These are phyloP conservation scores for Idaea biselata DNA, from an alignment of 2,888 invertebrate species.

Conservation along the genomic window DNA sequence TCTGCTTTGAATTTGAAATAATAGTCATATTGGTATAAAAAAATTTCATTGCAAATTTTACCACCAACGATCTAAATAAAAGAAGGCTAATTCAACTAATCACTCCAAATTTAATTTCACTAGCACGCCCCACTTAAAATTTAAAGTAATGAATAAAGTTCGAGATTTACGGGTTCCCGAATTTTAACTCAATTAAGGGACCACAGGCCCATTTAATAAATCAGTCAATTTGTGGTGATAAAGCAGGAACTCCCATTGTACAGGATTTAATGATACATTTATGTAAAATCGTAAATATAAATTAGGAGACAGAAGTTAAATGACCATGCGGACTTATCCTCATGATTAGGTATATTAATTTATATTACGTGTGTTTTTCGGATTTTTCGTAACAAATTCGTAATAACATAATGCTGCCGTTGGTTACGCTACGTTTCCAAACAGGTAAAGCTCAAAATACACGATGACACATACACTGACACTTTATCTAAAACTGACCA, in stretches of 20 bases:
- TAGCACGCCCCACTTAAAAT: conserved; percentile 4
- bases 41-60: too few species aligned
- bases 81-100: background rate
- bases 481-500: too few species aligned
- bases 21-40: too few species aligned
- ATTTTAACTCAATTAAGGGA: conserved; percentile 5
- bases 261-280: background rate
- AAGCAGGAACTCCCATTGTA: background rate
- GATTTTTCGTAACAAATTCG: too few species aligned
- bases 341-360: background rate
- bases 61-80: background rate
- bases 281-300: background rate
- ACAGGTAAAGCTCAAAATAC: too few species aligned
- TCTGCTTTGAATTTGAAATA: too few species aligned
- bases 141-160: conserved; percentile 6
- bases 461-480: too few species aligned
- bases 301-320: background rate
- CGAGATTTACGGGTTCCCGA: conserved; percentile 4
- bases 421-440: too few species aligned
- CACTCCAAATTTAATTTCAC: background rate
- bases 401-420: too few species aligned
- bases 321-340: background rate
- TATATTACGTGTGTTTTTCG: background rate
- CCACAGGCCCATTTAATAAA: conserved; percentile 2
- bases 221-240: conserved; percentile 2